phyloP scores from a whole-genome alignment of 2,888 invertebrate genomes.

The Podabrus alpinus region DNA sequence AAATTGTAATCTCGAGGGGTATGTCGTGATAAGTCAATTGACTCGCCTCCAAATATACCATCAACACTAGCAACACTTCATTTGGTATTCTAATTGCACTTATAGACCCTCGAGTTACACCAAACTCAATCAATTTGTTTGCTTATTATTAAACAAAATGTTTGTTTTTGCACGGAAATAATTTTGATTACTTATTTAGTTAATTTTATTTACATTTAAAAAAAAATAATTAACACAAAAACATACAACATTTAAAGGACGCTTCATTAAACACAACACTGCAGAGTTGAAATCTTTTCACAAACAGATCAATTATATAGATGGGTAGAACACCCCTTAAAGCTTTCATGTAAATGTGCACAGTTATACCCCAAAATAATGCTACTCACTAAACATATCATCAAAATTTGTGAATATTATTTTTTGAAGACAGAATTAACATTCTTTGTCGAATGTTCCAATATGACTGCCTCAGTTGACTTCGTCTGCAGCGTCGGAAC shows the following conservation, averaged over 20 bases:
- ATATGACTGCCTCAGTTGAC: constrained; percentile 33
- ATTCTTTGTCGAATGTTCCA: constrained; percentile 37
- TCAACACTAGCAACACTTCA: constrained; percentile 5
- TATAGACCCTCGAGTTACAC: constrained; percentile 24
- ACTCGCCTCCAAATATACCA: constrained; percentile 6
- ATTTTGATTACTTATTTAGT: not conserved
- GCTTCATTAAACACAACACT: not conserved
- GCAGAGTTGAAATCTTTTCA: not conserved
- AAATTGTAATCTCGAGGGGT: not conserved
- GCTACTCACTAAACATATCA: not conserved
- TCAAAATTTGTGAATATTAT: not conserved
- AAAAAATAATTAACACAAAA: not conserved
- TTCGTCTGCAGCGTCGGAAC: constrained; percentile 37
- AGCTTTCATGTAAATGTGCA: not conserved
- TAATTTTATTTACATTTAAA: not conserved
- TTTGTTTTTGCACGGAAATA: constrained; percentile 15
- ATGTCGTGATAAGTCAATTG: constrained; percentile 30
- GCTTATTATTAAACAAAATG: constrained; percentile 36
- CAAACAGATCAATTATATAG: not conserved
- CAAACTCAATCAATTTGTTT: constrained; percentile 34
- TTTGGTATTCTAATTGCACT: constrained; percentile 39
- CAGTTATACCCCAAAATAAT: not conserved
- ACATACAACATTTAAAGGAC: not conserved
- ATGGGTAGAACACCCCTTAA: not conserved
- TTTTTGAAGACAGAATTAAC: constrained; percentile 25